These are phyloP conservation scores for Adelognathus sp. DNA, from an alignment of 2,888 invertebrate genomes.

Conservation along the genomic window DNA sequence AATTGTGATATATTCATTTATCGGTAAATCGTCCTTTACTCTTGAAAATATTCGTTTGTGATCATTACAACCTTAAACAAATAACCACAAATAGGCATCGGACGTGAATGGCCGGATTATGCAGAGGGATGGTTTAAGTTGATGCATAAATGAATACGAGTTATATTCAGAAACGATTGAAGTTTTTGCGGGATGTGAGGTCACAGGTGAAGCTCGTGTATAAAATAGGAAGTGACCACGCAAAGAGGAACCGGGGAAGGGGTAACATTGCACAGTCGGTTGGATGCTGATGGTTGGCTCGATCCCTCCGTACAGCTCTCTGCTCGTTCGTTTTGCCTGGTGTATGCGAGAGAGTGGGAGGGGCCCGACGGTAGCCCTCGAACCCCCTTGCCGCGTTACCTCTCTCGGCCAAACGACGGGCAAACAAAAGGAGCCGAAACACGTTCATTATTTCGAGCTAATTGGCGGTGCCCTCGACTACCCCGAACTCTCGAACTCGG, in stretches of 20 bases:
- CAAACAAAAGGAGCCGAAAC: slow-evolving; percentile 80
- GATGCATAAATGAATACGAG: background rate
- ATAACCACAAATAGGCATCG: no score
- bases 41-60: no score
- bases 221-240: slow-evolving; percentile 30
- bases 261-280: slow-evolving; percentile 20
- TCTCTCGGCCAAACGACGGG: slow-evolving; percentile 59
- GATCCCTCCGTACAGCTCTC: slow-evolving; percentile 20
- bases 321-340: background rate
- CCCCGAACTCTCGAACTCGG: slow-evolving; percentile 55
- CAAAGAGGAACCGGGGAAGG: slow-evolving; percentile 1
- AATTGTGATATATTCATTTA: no score
- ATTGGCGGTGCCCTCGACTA: slow-evolving; percentile 79
- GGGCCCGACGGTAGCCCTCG: slow-evolving; percentile 37
- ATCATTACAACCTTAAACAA: no score
- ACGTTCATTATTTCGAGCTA: slow-evolving; percentile 81
- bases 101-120: no score
- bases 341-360: slow-evolving; percentile 10
- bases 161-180: background rate
- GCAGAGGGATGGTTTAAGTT: no score
- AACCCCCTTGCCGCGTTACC: slow-evolving; percentile 30
- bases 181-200: slow-evolving; percentile 29
- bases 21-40: no score
- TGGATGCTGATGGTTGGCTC: slow-evolving; percentile 36
- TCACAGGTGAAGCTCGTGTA: slow-evolving; percentile 35